Evolutionary conservation across 53 echinoderm and acorn worm species (phyloP).

Genomic region (Holothuria scabra): DNA sequence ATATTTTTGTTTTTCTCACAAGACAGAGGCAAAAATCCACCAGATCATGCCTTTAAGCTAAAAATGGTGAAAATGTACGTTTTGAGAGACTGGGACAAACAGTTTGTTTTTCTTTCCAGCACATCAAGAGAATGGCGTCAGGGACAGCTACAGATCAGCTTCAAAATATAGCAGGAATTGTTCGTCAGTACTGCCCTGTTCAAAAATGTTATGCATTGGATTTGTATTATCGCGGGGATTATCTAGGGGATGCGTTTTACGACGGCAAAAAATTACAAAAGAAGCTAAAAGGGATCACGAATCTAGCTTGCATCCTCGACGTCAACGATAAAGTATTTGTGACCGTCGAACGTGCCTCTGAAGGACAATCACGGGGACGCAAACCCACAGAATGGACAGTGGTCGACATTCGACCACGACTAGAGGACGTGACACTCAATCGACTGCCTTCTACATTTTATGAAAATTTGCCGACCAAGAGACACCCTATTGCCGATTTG

Average conservation of each 20-base stretch:
- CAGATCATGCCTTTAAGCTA: no score
- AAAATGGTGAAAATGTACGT: no score
- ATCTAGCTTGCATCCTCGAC: neutral
- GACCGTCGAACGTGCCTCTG: neutral
- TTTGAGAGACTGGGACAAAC: no score
- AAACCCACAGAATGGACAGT: neutral
- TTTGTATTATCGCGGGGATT: neutral
- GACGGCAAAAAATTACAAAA: conserved; percentile 18
- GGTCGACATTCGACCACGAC: neutral
- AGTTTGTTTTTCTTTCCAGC: no score
- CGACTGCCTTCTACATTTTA: neutral
- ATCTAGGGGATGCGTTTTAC: neutral
- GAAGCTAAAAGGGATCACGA: conserved; percentile 2
- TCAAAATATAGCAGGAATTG: no score
- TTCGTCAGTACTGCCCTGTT: neutral
- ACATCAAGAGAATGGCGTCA: no score
- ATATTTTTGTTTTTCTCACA: no score
- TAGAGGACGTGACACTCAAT: neutral
- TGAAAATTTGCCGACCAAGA: neutral
- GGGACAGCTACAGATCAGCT: no score
- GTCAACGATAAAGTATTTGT: conserved; percentile 13
- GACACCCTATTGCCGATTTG: conserved; percentile 3
- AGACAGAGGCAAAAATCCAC: no score
- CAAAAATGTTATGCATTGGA: neutral
- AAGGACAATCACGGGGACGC: neutral